These are phyloP conservation scores for Mungos mungo DNA, from an alignment of 2,113 vertebrate species.

Conservation along the genomic window DNA sequence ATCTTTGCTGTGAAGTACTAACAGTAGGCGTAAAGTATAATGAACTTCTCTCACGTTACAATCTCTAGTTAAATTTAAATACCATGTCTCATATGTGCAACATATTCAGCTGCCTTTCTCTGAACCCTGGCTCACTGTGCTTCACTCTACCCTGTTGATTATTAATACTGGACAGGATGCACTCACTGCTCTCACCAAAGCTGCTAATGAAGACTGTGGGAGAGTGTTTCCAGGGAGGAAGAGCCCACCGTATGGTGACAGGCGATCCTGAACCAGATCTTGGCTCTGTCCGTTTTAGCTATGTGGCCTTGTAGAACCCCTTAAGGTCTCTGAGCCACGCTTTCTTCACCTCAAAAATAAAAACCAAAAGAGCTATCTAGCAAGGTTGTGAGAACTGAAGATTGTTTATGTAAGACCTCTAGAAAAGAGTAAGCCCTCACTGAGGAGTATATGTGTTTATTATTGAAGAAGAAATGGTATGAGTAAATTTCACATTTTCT, in stretches of 20 bases:
- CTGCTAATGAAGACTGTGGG: not conserved
- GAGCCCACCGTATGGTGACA: accelerated
- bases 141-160: not conserved
- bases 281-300: not conserved
- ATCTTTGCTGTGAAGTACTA: not conserved
- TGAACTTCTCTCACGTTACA: not conserved
- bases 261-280: not conserved
- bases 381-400: not conserved
- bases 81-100: not conserved
- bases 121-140: accelerated
- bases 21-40: not conserved
- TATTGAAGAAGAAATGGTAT: not conserved
- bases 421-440: not conserved
- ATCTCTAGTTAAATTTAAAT: not conserved
- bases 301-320: not conserved
- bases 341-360: not conserved
- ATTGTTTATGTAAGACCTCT: not conserved
- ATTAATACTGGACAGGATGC: not conserved
- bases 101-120: not conserved
- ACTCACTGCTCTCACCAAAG: not conserved
- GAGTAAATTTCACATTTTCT: not conserved
- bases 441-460: not conserved
- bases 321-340: not conserved
- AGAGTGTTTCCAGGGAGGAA: not conserved
- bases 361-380: not conserved